Evolutionary conservation across 2,888 invertebrate genomes (phyloP).

Genomic region (Iphiclides podalirius): DNA sequence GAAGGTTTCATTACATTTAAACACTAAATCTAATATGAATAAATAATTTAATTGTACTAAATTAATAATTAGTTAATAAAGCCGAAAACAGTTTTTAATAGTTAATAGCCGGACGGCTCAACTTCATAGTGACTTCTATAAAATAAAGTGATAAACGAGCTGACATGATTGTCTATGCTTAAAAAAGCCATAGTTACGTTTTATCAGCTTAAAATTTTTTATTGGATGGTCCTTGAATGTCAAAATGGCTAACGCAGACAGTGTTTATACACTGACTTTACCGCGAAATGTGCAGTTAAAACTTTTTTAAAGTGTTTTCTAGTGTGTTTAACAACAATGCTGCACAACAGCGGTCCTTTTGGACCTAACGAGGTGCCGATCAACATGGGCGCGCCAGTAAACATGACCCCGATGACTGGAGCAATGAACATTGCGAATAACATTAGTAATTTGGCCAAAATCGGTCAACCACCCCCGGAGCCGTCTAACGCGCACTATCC

Average conservation of each 20-base stretch:
- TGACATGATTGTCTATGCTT: conserved; percentile 18
- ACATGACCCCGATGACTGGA: conserved; percentile 46
- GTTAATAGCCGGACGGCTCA: too few species aligned
- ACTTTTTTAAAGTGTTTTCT: conserved; percentile 25
- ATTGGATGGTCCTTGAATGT: conserved; percentile 35
- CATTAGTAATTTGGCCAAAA: conserved; percentile 54
- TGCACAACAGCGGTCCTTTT: conserved; percentile 63
- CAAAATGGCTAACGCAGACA: conserved; percentile 59
- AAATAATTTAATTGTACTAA: too few species aligned
- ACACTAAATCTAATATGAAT: too few species aligned
- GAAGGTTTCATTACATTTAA: too few species aligned
- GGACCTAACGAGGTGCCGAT: conserved; percentile 57
- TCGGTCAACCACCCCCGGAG: conserved; percentile 43
- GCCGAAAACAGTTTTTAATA: too few species aligned
- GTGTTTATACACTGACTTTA: conserved; percentile 49
- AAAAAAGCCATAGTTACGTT: conserved; percentile 19
- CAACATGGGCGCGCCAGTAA: conserved; percentile 52
- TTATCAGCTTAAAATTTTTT: conserved; percentile 18
- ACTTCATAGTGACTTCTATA: not conserved
- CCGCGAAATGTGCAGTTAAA: conserved; percentile 26
- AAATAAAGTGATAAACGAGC: not conserved
- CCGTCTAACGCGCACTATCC: conserved; percentile 42
- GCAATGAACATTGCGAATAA: conserved; percentile 50
- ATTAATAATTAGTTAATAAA: too few species aligned
- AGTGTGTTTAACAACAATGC: conserved; percentile 44